A percentile compares a stretch with the other conserved stretches of the same genome.
phyloP scores from a whole-genome alignment of 1,140 invertebrate species.

The Atta colombica region DNA sequence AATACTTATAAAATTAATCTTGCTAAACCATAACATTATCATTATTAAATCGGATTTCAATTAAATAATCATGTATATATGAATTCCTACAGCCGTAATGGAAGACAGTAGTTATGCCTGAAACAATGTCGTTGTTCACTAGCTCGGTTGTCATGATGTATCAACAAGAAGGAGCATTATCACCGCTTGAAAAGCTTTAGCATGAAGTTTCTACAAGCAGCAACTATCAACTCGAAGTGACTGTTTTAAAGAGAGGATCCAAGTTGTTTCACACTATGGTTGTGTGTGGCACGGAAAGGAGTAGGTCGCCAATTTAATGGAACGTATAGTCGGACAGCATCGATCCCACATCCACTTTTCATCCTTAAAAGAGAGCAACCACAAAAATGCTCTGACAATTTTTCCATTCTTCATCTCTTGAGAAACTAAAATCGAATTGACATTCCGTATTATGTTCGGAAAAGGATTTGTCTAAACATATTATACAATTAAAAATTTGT shows the following conservation, averaged over 20 bases:
- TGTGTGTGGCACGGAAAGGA: not conserved
- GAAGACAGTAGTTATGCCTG: not conserved
- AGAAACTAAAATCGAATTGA: slow-evolving; percentile 69
- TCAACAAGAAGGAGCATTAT: slow-evolving; percentile 15
- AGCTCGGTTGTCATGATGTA: not conserved
- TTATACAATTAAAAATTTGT: not conserved
- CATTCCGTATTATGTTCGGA: not conserved
- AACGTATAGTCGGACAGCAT: slow-evolving; percentile 42
- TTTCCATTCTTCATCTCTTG: not conserved
- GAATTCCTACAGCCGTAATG: not conserved
- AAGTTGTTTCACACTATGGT: slow-evolving; percentile 30
- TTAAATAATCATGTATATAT: not conserved
- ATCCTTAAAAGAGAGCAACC: not conserved
- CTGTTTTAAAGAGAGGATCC: slow-evolving; percentile 26
- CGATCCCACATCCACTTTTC: slow-evolving; percentile 13
- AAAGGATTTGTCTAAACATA: slow-evolving; percentile 35
- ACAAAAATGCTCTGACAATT: slow-evolving; percentile 7
- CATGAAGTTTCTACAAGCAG: slow-evolving; percentile 19
- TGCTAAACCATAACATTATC: not conserved
- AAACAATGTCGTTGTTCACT: not conserved
- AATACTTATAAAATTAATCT: not conserved
- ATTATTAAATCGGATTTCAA: slow-evolving; percentile 16
- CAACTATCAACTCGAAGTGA: slow-evolving; percentile 24
- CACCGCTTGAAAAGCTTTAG: slow-evolving; percentile 24
- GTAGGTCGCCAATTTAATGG: slow-evolving; percentile 60